Conservation (phyloP, 2,797 vertebrate species). For the Arctocebus calabarensis region DNA sequence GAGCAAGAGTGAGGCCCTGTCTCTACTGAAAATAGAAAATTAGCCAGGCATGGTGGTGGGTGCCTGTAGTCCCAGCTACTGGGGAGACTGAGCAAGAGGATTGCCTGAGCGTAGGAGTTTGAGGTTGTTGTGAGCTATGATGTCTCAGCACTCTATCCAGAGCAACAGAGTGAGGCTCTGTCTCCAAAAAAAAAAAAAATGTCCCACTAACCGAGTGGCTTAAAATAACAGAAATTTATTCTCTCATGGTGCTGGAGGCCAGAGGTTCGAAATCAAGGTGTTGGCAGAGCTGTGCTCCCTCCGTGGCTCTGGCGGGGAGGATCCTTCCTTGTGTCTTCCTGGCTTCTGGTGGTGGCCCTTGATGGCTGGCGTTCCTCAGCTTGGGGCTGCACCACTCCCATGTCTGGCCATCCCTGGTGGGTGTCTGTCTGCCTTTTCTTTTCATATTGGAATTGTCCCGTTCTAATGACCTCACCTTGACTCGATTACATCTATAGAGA, state of each 20-base stretch:
- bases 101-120: too few species aligned
- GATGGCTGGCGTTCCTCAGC: not conserved
- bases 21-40: too few species aligned
- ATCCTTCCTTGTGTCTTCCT: too few species aligned
- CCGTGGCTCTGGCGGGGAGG: not conserved
- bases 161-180: too few species aligned
- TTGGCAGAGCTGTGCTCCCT: not conserved
- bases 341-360: not conserved
- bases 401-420: not conserved
- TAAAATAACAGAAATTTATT: not conserved
- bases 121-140: too few species aligned
- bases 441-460: not conserved
- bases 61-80: too few species aligned
- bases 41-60: too few species aligned
- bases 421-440: not conserved
- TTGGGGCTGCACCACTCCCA: fast-evolving
- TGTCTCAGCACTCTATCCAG: too few species aligned
- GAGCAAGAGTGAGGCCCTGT: too few species aligned
- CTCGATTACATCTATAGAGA: not conserved
- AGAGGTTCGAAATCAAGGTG: not conserved
- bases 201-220: not conserved
- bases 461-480: not conserved
- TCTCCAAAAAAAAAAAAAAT: not conserved
- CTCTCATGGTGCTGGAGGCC: not conserved
- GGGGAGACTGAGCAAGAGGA: too few species aligned